Conservation (phyloP, 2,797 vertebrate species). For the Lerista edwardsae region DNA sequence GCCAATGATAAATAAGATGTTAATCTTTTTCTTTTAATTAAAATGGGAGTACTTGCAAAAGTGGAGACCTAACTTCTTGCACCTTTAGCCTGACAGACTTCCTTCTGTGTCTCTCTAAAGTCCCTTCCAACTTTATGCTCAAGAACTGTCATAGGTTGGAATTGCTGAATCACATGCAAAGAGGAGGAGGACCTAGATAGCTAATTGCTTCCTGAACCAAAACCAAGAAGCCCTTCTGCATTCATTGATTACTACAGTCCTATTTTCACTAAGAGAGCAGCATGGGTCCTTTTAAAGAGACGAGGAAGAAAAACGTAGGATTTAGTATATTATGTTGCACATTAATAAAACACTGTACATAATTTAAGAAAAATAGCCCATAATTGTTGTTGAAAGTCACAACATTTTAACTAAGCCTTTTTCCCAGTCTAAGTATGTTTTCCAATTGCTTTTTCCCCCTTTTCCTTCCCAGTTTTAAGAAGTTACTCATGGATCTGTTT, state of each 20-base stretch:
- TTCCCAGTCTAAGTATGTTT: slow-evolving; percentile 28
- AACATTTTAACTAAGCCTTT: neutral
- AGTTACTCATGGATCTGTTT: neutral
- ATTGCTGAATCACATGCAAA: slow-evolving; percentile 50
- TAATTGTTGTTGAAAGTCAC: neutral
- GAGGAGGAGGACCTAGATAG: slow-evolving; percentile 43
- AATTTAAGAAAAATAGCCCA: neutral
- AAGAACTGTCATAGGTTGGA: slow-evolving; percentile 64
- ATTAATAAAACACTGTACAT: slow-evolving; percentile 28
- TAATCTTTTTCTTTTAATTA: slow-evolving; percentile 77
- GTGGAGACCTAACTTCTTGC: slow-evolving; percentile 63
- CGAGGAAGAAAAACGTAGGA: neutral
- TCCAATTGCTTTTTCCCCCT: neutral
- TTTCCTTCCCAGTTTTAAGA: neutral
- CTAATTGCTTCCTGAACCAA: slow-evolving; percentile 58
- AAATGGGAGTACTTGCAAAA: slow-evolving; percentile 70
- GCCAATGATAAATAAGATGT: slow-evolving; percentile 67
- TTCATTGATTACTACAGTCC: neutral
- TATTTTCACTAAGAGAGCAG: neutral
- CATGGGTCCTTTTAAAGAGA: neutral
- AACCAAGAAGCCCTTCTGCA: slow-evolving; percentile 17
- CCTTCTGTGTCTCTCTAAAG: slow-evolving; percentile 76
- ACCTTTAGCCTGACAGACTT: slow-evolving; percentile 59
- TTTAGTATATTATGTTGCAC: slow-evolving; percentile 8
- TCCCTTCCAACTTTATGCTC: slow-evolving; percentile 72